phyloP scores from a whole-genome alignment of 2,888 invertebrate species.

The Coleophora deauratella region DNA sequence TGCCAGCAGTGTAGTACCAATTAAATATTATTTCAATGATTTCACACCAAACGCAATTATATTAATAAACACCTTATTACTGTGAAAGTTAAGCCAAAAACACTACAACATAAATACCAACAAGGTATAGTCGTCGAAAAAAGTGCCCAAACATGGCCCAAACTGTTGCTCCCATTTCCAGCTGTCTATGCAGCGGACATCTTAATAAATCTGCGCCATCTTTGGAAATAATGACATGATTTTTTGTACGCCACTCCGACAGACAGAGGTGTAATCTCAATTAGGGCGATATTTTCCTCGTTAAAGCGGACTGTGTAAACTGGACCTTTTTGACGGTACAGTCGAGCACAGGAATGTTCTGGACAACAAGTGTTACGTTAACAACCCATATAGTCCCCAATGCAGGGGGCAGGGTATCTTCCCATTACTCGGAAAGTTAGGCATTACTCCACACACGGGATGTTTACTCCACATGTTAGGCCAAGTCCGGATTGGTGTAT shows the following conservation, averaged over 20 bases:
- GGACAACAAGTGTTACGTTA: not conserved
- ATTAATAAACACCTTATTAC: slow-evolving; percentile 1
- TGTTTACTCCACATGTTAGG: too few relatives aligned
- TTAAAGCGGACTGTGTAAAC: slow-evolving; percentile 54
- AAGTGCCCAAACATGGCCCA: slow-evolving; percentile 28
- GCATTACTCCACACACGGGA: too few relatives aligned
- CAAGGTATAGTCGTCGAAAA: slow-evolving; percentile 28
- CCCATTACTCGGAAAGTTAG: too few relatives aligned
- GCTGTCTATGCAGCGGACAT: slow-evolving; percentile 55
- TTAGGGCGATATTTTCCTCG: slow-evolving; percentile 67
- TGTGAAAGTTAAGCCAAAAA: too few relatives aligned
- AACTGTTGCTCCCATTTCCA: slow-evolving; percentile 43
- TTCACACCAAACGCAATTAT: not conserved
- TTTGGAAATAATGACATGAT: slow-evolving; percentile 63
- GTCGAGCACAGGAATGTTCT: slow-evolving; percentile 21
- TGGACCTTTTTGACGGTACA: slow-evolving; percentile 46
- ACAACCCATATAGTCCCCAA: slow-evolving; percentile 9
- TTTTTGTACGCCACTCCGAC: slow-evolving; percentile 48
- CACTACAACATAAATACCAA: too few relatives aligned
- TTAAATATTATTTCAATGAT: too few relatives aligned
- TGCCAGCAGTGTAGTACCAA: too few relatives aligned
- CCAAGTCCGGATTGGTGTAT: too few relatives aligned
- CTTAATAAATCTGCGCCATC: slow-evolving; percentile 65
- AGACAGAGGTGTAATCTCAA: slow-evolving; percentile 65
- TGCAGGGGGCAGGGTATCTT: slow-evolving; percentile 19